Evolutionary conservation across 2,113 vertebrate genomes (phyloP).

Genomic region (Brachyhypopomus gauderio): DNA sequence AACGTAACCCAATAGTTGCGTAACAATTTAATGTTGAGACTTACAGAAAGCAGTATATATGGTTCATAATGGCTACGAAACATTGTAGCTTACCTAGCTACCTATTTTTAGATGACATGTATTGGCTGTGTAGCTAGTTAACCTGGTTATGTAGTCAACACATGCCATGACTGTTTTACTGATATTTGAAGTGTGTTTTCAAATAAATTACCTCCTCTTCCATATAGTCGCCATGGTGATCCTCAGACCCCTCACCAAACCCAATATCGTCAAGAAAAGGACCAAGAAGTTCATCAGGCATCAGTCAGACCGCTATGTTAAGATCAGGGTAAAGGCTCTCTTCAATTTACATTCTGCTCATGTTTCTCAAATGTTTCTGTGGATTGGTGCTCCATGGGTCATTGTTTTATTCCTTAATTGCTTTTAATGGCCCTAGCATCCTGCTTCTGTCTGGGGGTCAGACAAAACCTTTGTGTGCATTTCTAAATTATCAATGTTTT

Average conservation of each 20-base stretch:
- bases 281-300: slow-evolving; percentile 99
- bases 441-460: too few relatives aligned
- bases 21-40: too few relatives aligned
- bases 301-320: slow-evolving; percentile 97
- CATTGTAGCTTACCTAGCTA: too few relatives aligned
- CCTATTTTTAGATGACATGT: too few relatives aligned
- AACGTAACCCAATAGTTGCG: too few relatives aligned
- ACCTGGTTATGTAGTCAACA: too few relatives aligned
- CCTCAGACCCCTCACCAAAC: slow-evolving; percentile 90
- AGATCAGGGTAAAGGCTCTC: slow-evolving; percentile 82
- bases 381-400: neutral
- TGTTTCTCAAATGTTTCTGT: neutral
- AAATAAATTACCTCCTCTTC: neutral
- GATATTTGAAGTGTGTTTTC: neutral
- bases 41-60: too few relatives aligned
- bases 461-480: too few relatives aligned
- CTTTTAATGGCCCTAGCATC: too few relatives aligned
- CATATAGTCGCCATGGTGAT: slow-evolving; percentile 84
- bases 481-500: neutral
- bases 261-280: slow-evolving; percentile 94
- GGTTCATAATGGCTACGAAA: too few relatives aligned
- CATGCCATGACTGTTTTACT: neutral
- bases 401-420: too few relatives aligned
- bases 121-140: too few relatives aligned
- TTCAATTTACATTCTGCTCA: neutral